Evolutionary conservation across 2,797 vertebrate species (phyloP), one percentile per base, ranked within the genome.

Genomic region (Poeciliopsis presidionis): DNA sequence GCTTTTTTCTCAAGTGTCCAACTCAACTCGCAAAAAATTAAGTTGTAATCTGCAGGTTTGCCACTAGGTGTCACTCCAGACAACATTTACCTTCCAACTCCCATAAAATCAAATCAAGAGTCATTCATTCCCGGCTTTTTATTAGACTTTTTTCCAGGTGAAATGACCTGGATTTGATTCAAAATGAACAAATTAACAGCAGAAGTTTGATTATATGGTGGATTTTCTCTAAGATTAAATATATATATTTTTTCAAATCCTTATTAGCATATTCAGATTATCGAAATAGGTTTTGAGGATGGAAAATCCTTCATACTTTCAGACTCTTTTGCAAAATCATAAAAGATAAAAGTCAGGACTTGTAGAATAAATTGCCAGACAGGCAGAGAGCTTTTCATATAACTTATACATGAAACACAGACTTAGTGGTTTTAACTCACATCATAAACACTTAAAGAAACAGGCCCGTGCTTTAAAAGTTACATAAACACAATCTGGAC

Each of bases 21-120:
- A 45, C n/a, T 30, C 1, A 61, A 9, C 18, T 43, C 5, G 41
- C 11, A 59, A 59, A 12, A 33, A 4, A 53, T 25, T 53, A 14
- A 33, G 63, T 11, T 78, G 77, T 18, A 63, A 49, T 78, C 33
- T 63, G 57, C 8, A 51, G 5, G 25, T 73, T 73, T 63, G 33
- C 33, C 71, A 63, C 45, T 73, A 73, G 77, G 63, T 51, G 77
- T 13, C 71, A 5, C 71, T 33, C 46, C 18, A 13, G 11, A 46
- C 33, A 43, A 14, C 7, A 22, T 9, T 18, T 45, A 13, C 49
- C 63, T 59, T 39, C n/a, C 33, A 61, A 33, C 20, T 25, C 13
- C 25, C 16, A 30, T 36, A 28, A 76, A 69, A 51, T 39, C 74
- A 41, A 20, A 76, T 70, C 20, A 51, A 51, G 49, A 9, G 20